Evolutionary conservation across 2,797 vertebrate genomes (phyloP).

Genomic region (Lepus oiostolus): DNA sequence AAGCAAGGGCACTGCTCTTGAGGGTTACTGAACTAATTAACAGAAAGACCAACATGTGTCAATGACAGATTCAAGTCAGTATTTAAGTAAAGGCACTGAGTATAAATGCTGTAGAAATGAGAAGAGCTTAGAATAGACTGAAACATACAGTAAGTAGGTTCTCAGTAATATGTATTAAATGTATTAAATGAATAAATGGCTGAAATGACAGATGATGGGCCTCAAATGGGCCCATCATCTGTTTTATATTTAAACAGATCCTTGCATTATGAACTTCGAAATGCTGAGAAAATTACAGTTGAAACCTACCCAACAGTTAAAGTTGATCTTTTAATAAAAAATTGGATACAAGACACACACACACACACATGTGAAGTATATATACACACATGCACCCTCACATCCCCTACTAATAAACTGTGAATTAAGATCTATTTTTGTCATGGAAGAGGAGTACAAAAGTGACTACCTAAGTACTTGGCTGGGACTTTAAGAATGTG

Average conservation of each 20-base stretch:
- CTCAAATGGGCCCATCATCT: slow-evolving; percentile 6
- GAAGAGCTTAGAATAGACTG: neutral
- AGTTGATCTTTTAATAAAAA: slow-evolving; percentile 56
- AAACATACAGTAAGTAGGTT: neutral
- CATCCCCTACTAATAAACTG: neutral
- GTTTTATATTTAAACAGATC: slow-evolving; percentile 35
- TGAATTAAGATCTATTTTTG: slow-evolving; percentile 14
- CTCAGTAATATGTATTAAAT: neutral
- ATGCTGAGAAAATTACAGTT: slow-evolving; percentile 39
- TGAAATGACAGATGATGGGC: slow-evolving; percentile 4
- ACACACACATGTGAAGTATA: neutral
- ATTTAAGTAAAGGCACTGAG: neutral
- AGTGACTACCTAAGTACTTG: neutral
- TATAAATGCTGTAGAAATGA: slow-evolving; percentile 6
- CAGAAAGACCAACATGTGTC: neutral
- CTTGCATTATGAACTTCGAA: neutral
- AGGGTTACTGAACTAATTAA: neutral
- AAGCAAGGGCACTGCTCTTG: neutral
- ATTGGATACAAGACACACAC: neutral
- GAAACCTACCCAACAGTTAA: slow-evolving; percentile 16
- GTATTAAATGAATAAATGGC: neutral
- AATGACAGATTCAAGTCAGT: neutral
- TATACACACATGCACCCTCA: too few relatives aligned
- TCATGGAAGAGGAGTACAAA: neutral
- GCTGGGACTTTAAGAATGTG: slow-evolving; percentile 37